Evolutionary conservation across 1,140 invertebrate species (phyloP), one percentile per base, ranked within the genome.

Genomic region (Leptoteleia sp.): DNA sequence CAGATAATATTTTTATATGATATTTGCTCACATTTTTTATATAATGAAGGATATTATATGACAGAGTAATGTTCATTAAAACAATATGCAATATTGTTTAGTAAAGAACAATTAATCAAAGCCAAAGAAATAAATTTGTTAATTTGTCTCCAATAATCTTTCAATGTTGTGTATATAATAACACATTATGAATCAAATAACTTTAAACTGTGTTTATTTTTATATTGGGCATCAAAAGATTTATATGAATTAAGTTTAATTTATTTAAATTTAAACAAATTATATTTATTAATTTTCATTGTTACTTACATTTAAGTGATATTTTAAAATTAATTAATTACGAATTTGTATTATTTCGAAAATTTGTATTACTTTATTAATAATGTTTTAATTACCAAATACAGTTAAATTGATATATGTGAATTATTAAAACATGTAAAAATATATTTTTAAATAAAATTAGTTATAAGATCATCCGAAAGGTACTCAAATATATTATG

Each of bases 1-100:
- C 12, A 59, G n/a, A 71, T 42, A 38, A 76, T 76, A 76, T 76
- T 76, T 76, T 76, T 76, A 64, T 76, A 76, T 70, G 40, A 70
- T 29, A 59, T 50, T 76, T 70, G 57, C 73, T 70, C 65, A 76
- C 40, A 11, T 42, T 57, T 57, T 61, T 50, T 7, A 57, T 52
- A 76, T 61, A 40, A 55, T 54, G 16, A 42, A 22, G 5, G 22
- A 54, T 7, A 37, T 13, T 17, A 43, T 31, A 33, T 33, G 17
- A 55, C 4, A 17, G 12, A 47, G 37, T 47, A 40, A 12, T 16
- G 25, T 27, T 67, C 16, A 52, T 37, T 13, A 13, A 47, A 55
- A 22, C 8, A 19, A 62, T 55, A 55, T 45, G 0, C 9, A 22
- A 45, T 55, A 37, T 55, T 47, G 31, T 67, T 55, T 61, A 22